Evolutionary conservation across 2,888 invertebrate genomes (phyloP).

Genomic region (Stenolophus ochropezus): DNA sequence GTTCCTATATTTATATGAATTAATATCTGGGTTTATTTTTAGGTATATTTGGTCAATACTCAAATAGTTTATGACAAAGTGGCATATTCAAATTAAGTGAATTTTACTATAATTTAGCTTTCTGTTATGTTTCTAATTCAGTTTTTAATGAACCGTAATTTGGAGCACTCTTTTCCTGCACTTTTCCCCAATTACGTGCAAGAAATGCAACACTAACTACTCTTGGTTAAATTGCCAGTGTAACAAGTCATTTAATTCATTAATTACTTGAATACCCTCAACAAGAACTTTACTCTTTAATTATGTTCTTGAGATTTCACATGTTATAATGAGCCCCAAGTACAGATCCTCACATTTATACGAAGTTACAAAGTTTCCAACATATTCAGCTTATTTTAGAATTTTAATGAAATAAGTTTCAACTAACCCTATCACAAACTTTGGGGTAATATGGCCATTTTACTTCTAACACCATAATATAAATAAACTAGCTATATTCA

Average conservation of each 20-base stretch:
- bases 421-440: slow-evolving; percentile 20
- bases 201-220: not conserved
- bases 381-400: slow-evolving; percentile 32
- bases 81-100: no score
- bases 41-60: no score
- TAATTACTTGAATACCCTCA: slow-evolving; percentile 2
- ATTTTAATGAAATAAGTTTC: slow-evolving; percentile 39
- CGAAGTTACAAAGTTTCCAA: not conserved
- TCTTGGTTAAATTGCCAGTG: not conserved
- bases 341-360: slow-evolving; percentile 10
- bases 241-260: slow-evolving; percentile 23
- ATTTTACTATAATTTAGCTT: no score
- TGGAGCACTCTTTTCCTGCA: no score
- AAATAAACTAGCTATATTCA: not conserved
- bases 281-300: slow-evolving; percentile 23
- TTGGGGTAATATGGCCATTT: not conserved
- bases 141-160: no score
- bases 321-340: not conserved
- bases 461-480: not conserved
- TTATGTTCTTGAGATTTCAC: slow-evolving; percentile 13
- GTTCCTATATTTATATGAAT: no score
- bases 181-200: not conserved
- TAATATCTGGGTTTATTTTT: no score
- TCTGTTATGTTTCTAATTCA: no score
- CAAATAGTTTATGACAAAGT: no score